Evolutionary conservation across 2,888 invertebrate genomes (phyloP).

Genomic region (Polymixis flavicincta): DNA sequence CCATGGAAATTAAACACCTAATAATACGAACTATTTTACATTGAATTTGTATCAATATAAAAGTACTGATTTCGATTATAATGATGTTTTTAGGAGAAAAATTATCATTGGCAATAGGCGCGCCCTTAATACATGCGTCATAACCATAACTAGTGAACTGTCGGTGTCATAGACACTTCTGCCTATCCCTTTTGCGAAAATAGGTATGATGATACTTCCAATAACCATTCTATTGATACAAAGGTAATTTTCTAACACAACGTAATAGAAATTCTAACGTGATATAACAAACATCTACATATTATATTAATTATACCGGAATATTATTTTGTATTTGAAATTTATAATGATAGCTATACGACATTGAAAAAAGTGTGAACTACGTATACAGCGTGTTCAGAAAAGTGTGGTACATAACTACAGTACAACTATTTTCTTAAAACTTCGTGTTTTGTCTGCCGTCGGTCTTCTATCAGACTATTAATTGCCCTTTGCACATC

Average conservation of each 20-base stretch:
- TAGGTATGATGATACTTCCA: not conserved
- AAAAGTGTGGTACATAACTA: no score
- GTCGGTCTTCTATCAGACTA: no score
- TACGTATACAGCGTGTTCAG: no score
- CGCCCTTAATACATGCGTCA: not conserved
- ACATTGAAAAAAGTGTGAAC: not conserved
- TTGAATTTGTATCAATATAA: slow-evolving; percentile 20
- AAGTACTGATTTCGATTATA: not conserved
- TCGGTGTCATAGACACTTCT: not conserved
- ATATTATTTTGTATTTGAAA: slow-evolving; percentile 22
- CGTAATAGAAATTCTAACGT: not conserved
- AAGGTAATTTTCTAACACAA: not conserved
- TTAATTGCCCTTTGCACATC: no score
- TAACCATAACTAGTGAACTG: not conserved
- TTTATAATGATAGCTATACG: not conserved
- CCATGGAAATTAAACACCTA: slow-evolving; percentile 1
- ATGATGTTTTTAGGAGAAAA: not conserved
- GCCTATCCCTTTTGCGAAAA: no score
- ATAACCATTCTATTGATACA: slow-evolving; percentile 25
- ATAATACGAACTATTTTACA: slow-evolving; percentile 24
- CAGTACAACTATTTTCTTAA: no score
- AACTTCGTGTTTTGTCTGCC: no score
- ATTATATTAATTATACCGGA: not conserved
- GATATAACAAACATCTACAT: slow-evolving; percentile 9
- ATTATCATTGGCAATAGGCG: not conserved